Evolutionary conservation across 1,140 invertebrate genomes (phyloP).

Genomic region (Helicorthomorpha holstii): DNA sequence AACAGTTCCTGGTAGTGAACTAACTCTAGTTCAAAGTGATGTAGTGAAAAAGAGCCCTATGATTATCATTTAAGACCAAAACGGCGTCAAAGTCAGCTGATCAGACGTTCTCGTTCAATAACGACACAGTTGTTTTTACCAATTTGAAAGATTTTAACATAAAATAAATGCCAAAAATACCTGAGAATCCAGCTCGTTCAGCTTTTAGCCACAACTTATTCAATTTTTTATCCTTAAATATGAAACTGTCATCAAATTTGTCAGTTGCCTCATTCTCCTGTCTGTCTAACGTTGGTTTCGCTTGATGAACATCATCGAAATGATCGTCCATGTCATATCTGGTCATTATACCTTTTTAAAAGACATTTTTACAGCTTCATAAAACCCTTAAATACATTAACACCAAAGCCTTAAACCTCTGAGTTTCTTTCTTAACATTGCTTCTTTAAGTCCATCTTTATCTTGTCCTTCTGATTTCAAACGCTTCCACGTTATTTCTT

Average conservation of each 20-base stretch:
- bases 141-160: too few species aligned
- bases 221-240: slow-evolving; percentile 79
- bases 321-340: slow-evolving; percentile 64
- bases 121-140: too few species aligned
- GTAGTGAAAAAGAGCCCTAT: too few species aligned
- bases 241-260: slow-evolving; percentile 45
- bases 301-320: slow-evolving; percentile 46
- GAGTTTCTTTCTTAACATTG: slow-evolving; percentile 58
- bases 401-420: too few species aligned
- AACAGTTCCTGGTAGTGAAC: too few species aligned
- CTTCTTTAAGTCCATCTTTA: slow-evolving; percentile 68
- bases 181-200: slow-evolving; percentile 61
- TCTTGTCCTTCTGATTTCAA: slow-evolving; percentile 62
- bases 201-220: slow-evolving; percentile 81
- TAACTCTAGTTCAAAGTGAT: too few species aligned
- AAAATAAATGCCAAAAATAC: too few species aligned
- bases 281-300: slow-evolving; percentile 29
- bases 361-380: too few species aligned
- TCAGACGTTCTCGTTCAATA: too few species aligned
- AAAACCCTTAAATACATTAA: too few species aligned
- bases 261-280: slow-evolving; percentile 39
- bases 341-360: slow-evolving; percentile 62
- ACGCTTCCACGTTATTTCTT: slow-evolving; percentile 68
- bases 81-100: too few species aligned
- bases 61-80: too few species aligned